Conservation (phyloP, 2,113 vertebrate species). For the Gasterosteus aculeatus region DNA sequence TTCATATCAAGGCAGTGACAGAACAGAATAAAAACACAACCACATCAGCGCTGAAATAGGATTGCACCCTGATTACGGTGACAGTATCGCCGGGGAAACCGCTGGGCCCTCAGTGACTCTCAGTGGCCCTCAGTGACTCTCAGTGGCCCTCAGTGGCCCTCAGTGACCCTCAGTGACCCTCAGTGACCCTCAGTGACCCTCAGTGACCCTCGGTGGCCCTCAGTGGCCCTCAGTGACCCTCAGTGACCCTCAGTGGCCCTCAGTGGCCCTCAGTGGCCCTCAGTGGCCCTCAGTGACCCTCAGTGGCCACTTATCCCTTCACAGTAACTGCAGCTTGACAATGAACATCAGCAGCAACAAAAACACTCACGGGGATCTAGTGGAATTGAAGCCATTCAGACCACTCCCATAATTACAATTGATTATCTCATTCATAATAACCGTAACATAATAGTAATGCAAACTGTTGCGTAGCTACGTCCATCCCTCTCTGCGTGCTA, state of each 20-base stretch:
- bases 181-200: no score
- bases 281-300: background rate
- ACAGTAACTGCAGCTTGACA: conserved; percentile 13
- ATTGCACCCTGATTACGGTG: background rate
- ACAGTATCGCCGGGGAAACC: background rate
- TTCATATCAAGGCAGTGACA: background rate
- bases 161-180: no score
- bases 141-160: no score
- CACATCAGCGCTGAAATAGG: background rate
- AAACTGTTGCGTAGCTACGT: background rate
- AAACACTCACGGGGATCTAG: background rate
- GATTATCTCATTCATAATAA: background rate
- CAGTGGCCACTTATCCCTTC: background rate
- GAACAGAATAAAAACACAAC: background rate
- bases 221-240: no score
- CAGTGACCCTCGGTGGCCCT: no score
- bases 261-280: no score
- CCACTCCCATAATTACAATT: background rate
- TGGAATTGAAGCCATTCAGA: background rate
- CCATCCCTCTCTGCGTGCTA: background rate
- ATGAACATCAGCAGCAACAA: background rate
- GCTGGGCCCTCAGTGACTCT: background rate
- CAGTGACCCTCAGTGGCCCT: background rate
- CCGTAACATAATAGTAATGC: background rate
- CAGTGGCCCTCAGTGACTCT: no score